Evolutionary conservation across 92 coral and sea anemone genomes (phyloP), one percentile per base, ranked within the genome.

Genomic region (Phenganax stokvisi): DNA sequence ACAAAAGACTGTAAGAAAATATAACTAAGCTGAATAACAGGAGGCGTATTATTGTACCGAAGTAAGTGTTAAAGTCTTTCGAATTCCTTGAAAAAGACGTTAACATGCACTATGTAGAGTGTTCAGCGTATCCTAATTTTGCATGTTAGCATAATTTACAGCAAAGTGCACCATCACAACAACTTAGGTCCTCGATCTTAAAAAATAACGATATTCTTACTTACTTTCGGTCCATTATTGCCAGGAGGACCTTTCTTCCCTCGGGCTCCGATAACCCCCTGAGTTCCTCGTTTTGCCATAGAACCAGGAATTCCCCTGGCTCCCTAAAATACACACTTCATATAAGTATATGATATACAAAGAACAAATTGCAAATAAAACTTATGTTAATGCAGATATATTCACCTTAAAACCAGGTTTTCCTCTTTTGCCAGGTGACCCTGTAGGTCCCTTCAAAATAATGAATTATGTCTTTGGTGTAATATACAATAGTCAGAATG

Each of bases 201-300:
- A 8, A 58, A 58, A 58, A 58, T 12, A 54, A 25, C 10, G 8
- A 73, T 15, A 5, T 13, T 10, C 61, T 52, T 6, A 74, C 83
- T 85, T 60, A 89, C 93, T 44, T 77, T 85, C 55, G 80, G 93
- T 68, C 93, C 93, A 72, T 58, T 44, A 62, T 86, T 82, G 20
- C 93, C 93, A 12, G 56, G 76, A 28, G 73, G 65, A 6, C 90
- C 93, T 53, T 85, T 88, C 15, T 64, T 59, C 1, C 93, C 93
- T 30, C 87, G 86, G 55, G 79, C 87, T 1, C 96, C 96, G 30
- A 72, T 10, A 76, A 66, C 11, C 53, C 96, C 96, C 67, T 85
- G 53, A 17, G 69, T 66, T 69, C 89, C 89, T 12, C 54, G 52
- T 67, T 69, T 77, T 25, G 86, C 89, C 47, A 61, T 61, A 31